phyloP scores from a whole-genome alignment of 2,113 vertebrate species.

The Aviceda subcristata region DNA sequence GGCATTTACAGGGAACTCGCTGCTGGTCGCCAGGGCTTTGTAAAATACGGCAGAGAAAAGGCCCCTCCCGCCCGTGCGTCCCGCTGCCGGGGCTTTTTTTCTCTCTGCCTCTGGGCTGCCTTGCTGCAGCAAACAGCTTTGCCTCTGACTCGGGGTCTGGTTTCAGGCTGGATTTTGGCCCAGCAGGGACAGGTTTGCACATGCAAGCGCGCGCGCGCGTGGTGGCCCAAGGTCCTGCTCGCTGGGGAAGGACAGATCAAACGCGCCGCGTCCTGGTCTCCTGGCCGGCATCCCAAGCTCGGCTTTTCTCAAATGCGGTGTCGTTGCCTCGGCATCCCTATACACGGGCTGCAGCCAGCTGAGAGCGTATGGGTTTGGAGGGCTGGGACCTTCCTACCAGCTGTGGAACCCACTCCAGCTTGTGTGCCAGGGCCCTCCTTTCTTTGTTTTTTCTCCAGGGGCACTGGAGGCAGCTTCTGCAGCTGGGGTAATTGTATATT shows the following conservation, averaged over 20 bases:
- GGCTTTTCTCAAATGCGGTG: background rate
- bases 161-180: background rate
- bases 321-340: background rate
- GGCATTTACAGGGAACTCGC: background rate
- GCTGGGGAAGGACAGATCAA: background rate
- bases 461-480: background rate
- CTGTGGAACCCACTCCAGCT: background rate
- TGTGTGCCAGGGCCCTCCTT: background rate
- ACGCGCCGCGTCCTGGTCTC: background rate
- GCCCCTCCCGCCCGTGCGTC: rapidly evolving
- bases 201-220: rapidly evolving
- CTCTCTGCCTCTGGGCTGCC: background rate
- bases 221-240: background rate
- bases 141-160: background rate
- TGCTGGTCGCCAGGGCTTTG: background rate
- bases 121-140: background rate
- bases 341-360: rapidly evolving
- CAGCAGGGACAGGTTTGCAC: background rate
- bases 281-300: background rate
- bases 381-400: background rate
- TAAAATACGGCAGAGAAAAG: background rate
- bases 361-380: background rate
- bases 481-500: background rate
- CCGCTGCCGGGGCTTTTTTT: background rate
- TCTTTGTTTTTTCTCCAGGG: too few relatives aligned